phyloP scores from a whole-genome alignment of 2,797 vertebrate genomes.

The Oceanodroma leucorhoa region DNA sequence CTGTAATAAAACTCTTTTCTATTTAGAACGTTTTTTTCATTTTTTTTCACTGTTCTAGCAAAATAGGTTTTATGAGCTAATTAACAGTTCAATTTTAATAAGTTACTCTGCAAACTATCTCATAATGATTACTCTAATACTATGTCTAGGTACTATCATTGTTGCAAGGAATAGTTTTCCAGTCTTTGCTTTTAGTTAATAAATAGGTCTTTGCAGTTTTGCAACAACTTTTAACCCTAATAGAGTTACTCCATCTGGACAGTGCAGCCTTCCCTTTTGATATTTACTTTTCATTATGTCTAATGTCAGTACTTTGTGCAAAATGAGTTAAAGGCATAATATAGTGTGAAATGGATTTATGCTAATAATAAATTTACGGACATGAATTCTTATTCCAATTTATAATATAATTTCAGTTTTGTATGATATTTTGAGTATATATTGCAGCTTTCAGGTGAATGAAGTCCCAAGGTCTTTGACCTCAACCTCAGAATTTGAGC shows the following conservation, averaged over 20 bases:
- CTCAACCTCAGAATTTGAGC: not conserved
- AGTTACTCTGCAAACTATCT: not conserved
- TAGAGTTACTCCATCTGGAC: not conserved
- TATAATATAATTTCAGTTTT: not conserved
- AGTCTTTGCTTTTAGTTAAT: conserved; percentile 22
- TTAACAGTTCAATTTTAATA: not conserved
- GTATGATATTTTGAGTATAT: not conserved
- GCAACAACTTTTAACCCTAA: not conserved
- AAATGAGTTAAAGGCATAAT: conserved; percentile 11
- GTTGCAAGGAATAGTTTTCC: not conserved
- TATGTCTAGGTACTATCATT: not conserved
- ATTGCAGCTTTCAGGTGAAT: not conserved
- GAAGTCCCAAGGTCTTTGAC: not conserved
- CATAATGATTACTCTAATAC: not conserved
- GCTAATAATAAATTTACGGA: not conserved
- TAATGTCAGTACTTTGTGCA: not conserved
- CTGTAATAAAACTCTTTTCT: not conserved
- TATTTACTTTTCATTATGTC: not conserved
- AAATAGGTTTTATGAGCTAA: not conserved
- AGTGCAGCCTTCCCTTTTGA: not conserved
- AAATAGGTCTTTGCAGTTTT: not conserved
- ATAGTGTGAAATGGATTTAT: not conserved
- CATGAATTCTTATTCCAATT: not conserved
- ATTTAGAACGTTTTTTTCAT: not conserved
- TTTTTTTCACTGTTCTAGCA: not conserved